Conservation (phyloP, 2,113 vertebrate genomes). For the Pseudolaguvia tuberculata region DNA sequence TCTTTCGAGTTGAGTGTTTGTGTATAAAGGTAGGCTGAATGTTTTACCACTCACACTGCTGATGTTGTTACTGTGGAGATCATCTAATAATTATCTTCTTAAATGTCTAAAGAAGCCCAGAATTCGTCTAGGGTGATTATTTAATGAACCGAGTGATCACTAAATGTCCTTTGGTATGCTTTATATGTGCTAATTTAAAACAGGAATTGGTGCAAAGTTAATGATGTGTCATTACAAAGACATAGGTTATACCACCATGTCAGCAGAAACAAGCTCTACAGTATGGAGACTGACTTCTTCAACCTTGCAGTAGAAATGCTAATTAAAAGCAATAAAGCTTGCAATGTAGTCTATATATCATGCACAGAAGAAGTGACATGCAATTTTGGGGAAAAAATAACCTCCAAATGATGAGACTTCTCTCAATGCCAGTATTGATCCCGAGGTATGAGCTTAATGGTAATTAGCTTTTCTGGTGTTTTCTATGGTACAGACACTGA, state of each 20-base stretch:
- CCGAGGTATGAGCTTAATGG: neutral
- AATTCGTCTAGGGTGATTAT: neutral
- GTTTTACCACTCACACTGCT: neutral
- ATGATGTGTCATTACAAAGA: conserved; percentile 3
- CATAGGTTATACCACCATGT: neutral
- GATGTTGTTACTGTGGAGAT: neutral
- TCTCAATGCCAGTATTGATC: neutral
- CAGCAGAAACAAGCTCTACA: neutral
- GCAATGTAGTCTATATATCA: neutral
- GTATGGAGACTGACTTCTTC: neutral
- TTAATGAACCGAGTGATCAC: neutral
- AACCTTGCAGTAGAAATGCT: neutral
- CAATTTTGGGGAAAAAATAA: neutral
- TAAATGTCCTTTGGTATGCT: conserved; percentile 2
- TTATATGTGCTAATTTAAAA: conserved; percentile 21
- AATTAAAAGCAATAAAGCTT: neutral
- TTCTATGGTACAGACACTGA: neutral
- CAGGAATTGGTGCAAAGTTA: conserved; percentile 12
- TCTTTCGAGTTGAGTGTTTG: neutral
- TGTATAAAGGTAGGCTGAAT: conserved; percentile 8
- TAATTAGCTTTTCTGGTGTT: neutral
- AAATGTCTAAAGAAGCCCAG: neutral
- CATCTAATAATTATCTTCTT: conserved; percentile 4
- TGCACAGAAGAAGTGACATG: neutral
- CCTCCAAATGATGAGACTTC: neutral